phyloP scores from a whole-genome alignment of 2,888 invertebrate species.

The Chrysopilus asiliformis region DNA sequence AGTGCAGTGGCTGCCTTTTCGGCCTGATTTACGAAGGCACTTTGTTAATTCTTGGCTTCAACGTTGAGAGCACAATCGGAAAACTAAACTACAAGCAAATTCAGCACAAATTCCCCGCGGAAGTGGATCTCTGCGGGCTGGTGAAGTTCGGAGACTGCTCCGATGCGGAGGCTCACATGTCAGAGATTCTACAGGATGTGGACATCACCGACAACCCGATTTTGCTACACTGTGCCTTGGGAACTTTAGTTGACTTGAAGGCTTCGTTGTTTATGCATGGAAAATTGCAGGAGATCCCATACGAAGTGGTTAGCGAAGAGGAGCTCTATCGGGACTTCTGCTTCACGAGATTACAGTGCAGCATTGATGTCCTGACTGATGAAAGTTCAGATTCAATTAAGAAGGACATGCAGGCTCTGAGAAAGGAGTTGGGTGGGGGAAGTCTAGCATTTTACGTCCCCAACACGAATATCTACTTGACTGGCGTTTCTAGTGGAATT shows the following conservation, averaged over 20 bases:
- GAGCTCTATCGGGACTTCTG: conserved; percentile 56
- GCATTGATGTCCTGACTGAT: conserved; percentile 50
- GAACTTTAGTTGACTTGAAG: conserved; percentile 44
- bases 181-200: conserved; percentile 51
- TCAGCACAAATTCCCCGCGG: conserved; percentile 55
- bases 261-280: conserved; percentile 59
- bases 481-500: too few species aligned
- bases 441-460: conserved; percentile 57
- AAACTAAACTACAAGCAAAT: conserved; percentile 37
- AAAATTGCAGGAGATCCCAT: conserved; percentile 50
- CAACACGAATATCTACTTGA: conserved; percentile 49
- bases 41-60: conserved; percentile 53
- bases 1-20: conserved; percentile 56
- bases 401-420: conserved; percentile 46
- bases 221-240: conserved; percentile 43
- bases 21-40: conserved; percentile 62
- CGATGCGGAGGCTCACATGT: conserved; percentile 46
- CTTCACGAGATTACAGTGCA: conserved; percentile 53
- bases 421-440: conserved; percentile 60
- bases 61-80: conserved; percentile 47
- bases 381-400: conserved; percentile 43
- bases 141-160: conserved; percentile 50
- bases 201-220: conserved; percentile 71
- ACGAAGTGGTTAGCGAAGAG: conserved; percentile 46
- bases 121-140: conserved; percentile 63